Conservation (phyloP, 2,888 invertebrate genomes). For the Epinotia ramella region DNA sequence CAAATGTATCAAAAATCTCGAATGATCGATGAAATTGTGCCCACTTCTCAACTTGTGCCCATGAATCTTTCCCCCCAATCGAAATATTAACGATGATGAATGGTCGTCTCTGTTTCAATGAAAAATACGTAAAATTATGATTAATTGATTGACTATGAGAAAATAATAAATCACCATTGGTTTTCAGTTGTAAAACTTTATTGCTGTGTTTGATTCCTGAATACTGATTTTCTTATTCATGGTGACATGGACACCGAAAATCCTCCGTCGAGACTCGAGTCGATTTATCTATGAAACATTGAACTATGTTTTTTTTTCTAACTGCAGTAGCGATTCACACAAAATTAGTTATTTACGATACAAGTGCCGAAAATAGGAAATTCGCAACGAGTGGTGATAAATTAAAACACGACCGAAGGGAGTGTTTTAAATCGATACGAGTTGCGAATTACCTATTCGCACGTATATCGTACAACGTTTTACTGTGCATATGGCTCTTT, state of each 20-base stretch:
- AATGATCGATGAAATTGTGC: conserved; percentile 55
- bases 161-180: conserved; percentile 37
- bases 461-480: no score
- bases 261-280: no score
- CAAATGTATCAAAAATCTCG: conserved; percentile 54
- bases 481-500: no score
- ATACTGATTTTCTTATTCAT: conserved; percentile 3
- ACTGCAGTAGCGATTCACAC: no score
- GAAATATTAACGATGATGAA: conserved; percentile 50
- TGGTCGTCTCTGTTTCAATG: conserved; percentile 42
- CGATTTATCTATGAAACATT: no score
- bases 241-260: not conserved
- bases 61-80: conserved; percentile 53
- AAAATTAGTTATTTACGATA: no score
- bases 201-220: conserved; percentile 17
- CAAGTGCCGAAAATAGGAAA: no score
- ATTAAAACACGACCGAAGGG: no score
- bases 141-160: conserved; percentile 43
- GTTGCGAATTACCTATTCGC: no score
- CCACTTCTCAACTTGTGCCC: conserved; percentile 51
- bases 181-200: conserved; percentile 26
- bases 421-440: no score
- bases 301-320: no score
- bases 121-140: conserved; percentile 46
- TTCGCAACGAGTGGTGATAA: no score